Percentiles rank a stretch among this genome's conserved stretches.
Evolutionary conservation across 2,888 invertebrate genomes (phyloP).

Genomic region (Drosophila incognita): DNA sequence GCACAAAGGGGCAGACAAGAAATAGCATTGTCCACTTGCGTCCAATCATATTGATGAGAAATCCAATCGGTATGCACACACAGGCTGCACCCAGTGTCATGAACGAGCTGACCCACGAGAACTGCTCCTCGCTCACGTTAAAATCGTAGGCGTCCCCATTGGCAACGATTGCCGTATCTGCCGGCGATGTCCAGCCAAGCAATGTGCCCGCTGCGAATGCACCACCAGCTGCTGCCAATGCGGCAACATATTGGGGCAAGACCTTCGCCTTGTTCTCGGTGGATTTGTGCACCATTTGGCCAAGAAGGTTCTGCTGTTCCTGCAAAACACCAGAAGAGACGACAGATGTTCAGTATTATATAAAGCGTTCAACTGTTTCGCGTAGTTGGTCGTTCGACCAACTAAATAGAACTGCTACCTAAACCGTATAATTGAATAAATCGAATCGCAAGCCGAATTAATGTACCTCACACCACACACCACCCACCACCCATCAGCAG

Average conservation of each 20-base stretch:
- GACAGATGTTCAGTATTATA: constrained; percentile 2
- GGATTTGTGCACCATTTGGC: constrained; percentile 80
- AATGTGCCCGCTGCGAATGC: constrained; percentile 91
- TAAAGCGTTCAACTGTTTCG: neutral
- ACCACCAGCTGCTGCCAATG: constrained; percentile 89
- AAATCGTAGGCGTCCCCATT: constrained; percentile 86
- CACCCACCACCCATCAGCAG: neutral
- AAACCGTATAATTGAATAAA: constrained; percentile 47
- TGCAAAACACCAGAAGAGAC: constrained; percentile 48
- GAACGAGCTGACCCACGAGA: constrained; percentile 90
- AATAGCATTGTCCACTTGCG: constrained; percentile 87
- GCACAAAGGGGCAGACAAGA: constrained; percentile 87
- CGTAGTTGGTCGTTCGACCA: constrained; percentile 21
- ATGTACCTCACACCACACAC: constrained; percentile 14
- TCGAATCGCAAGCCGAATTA: constrained; percentile 38
- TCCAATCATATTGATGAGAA: constrained; percentile 89
- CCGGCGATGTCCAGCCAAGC: constrained; percentile 92
- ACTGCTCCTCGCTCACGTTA: constrained; percentile 85
- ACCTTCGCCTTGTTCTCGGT: constrained; percentile 69
- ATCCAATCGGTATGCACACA: constrained; percentile 90
- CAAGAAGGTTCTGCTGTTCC: constrained; percentile 82
- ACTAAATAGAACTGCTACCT: constrained; percentile 47
- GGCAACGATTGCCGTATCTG: constrained; percentile 80
- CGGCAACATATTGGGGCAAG: constrained; percentile 84
- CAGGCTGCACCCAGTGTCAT: constrained; percentile 90